phyloP scores from a whole-genome alignment of 2,113 vertebrate species.

The Dolichallabes microphthalmus region DNA sequence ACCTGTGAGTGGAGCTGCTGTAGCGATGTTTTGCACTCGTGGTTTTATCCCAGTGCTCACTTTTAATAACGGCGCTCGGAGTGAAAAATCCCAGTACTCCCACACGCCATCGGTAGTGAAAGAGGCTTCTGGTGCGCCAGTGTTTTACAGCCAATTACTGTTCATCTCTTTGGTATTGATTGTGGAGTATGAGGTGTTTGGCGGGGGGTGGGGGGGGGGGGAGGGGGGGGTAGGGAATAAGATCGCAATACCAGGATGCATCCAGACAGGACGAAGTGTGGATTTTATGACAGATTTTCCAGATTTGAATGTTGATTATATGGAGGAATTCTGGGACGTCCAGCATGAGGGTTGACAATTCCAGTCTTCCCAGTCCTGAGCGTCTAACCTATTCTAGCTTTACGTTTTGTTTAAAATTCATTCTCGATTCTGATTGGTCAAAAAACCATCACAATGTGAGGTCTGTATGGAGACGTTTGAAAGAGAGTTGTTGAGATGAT shows the following conservation, averaged over 20 bases:
- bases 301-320: neutral
- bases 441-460: too few species aligned
- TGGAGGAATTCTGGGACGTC: neutral
- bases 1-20: conserved; percentile 62
- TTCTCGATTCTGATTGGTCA: neutral
- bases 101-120: conserved; percentile 44
- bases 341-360: neutral
- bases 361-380: neutral
- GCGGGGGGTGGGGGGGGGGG: conserved; percentile 16
- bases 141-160: conserved; percentile 51
- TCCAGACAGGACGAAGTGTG: neutral
- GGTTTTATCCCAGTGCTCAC: conserved; percentile 22
- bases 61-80: conserved; percentile 26
- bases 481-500: too few species aligned
- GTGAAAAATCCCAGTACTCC: conserved; percentile 42
- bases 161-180: too few species aligned
- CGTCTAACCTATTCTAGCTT: neutral
- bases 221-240: neutral
- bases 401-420: neutral
- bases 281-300: neutral
- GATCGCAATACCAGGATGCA: conserved; percentile 6
- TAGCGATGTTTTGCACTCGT: conserved; percentile 50
- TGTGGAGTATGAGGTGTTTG: too few species aligned
- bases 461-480: too few species aligned
- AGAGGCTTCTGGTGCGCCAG: conserved; percentile 26